These are phyloP conservation scores for Trichosurus vulpecula DNA, from an alignment of 2,797 vertebrate species.

Conservation along the genomic window DNA sequence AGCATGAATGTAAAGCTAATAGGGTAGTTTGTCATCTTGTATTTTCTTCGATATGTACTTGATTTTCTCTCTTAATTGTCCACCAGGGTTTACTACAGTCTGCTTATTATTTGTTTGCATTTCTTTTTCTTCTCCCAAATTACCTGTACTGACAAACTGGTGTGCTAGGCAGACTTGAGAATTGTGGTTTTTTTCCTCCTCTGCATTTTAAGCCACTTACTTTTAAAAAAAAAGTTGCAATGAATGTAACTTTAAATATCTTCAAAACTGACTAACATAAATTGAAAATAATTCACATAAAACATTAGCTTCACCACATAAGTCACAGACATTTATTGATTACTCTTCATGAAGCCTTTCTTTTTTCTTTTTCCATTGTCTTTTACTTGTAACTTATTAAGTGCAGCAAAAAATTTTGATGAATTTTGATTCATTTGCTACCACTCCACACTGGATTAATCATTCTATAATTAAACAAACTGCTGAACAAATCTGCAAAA, in stretches of 20 bases:
- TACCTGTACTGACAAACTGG: neutral
- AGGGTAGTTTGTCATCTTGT: slow-evolving; percentile 68
- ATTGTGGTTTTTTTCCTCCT: neutral
- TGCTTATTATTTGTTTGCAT: slow-evolving; percentile 54
- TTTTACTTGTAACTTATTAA: neutral
- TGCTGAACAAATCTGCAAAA: neutral
- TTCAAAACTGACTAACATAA: neutral
- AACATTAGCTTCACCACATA: neutral
- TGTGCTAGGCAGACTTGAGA: neutral
- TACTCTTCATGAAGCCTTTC: neutral
- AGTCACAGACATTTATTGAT: neutral
- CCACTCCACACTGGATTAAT: neutral
- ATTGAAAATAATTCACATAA: neutral
- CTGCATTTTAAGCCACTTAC: slow-evolving; percentile 1
- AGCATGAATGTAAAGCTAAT: slow-evolving; percentile 67
- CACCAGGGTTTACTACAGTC: neutral
- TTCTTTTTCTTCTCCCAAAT: slow-evolving; percentile 53
- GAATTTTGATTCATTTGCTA: neutral
- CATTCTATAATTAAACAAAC: neutral
- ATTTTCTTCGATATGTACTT: slow-evolving; percentile 37
- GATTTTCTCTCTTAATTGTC: slow-evolving; percentile 66
- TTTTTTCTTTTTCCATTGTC: neutral
- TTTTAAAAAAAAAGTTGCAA: neutral
- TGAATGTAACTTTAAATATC: neutral
- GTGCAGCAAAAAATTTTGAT: neutral